These are phyloP conservation scores for Pegea sp. DNA, from an alignment of 23 tunicate species.

Conservation along the genomic window DNA sequence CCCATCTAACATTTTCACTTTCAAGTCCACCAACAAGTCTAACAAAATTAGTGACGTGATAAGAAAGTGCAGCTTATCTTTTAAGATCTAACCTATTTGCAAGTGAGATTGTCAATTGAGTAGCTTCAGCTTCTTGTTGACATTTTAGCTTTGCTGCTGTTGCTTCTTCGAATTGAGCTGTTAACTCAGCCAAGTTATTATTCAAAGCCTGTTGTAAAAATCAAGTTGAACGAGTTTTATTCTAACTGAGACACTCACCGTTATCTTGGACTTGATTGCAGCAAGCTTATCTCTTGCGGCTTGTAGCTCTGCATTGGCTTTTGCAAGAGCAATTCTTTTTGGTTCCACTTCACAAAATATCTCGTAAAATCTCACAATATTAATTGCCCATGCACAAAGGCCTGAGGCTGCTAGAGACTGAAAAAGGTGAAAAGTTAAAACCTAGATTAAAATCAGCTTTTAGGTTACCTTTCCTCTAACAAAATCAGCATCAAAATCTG, in stretches of 20 bases:
- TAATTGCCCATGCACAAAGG: conserved; percentile 85
- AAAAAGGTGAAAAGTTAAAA: neutral
- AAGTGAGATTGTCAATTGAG: conserved; percentile 67
- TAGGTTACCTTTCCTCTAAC: conserved; percentile 45
- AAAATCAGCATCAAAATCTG: conserved; percentile 69
- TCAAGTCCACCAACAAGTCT: conserved; percentile 90
- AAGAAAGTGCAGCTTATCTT: neutral
- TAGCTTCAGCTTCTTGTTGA: conserved; percentile 94
- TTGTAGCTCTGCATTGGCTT: conserved; percentile 68
- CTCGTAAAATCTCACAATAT: conserved; percentile 79
- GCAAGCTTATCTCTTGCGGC: conserved; percentile 76
- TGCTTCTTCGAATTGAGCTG: conserved; percentile 84
- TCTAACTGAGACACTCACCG: too few species aligned
- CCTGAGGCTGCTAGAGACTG: conserved; percentile 91
- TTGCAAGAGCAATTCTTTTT: conserved; percentile 59
- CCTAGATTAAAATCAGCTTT: neutral
- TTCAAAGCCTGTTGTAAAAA: conserved; percentile 31
- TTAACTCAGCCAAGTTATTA: conserved; percentile 64
- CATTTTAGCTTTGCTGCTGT: conserved; percentile 93
- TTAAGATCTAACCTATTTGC: conserved; percentile 51
- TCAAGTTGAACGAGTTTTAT: too few species aligned
- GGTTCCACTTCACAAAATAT: conserved; percentile 98
- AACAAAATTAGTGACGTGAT: neutral
- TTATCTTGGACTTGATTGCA: conserved; percentile 60
- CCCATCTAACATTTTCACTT: conserved; percentile 95